These are phyloP conservation scores for Oasisia sp. DNA, from an alignment of 2,888 invertebrate species.

Conservation along the genomic window DNA sequence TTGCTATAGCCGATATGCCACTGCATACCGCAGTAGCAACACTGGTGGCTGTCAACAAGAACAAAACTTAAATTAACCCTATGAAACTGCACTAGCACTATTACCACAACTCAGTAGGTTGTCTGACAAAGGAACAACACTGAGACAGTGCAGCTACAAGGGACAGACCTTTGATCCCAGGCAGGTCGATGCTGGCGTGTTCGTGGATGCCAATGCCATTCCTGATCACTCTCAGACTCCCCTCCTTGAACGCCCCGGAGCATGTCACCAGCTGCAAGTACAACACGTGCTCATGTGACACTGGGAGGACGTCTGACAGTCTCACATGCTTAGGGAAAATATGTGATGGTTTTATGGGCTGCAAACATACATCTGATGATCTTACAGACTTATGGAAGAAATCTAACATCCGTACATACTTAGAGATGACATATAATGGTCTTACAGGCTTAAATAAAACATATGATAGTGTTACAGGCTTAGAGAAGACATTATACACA, in stretches of 20 bases:
- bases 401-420: too few relatives aligned
- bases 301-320: neutral
- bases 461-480: too few relatives aligned
- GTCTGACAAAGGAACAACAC: too few relatives aligned
- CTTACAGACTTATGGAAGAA: too few relatives aligned
- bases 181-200: slow-evolving; percentile 95
- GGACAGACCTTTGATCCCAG: slow-evolving; percentile 84
- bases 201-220: slow-evolving; percentile 99
- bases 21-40: neutral
- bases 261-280: slow-evolving; percentile 85
- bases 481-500: too few relatives aligned
- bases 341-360: neutral
- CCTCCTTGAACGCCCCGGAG: slow-evolving; percentile 96
- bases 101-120: neutral
- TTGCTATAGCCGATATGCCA: too few relatives aligned
- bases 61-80: neutral
- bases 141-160: neutral
- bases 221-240: slow-evolving; percentile 93
- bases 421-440: too few relatives aligned
- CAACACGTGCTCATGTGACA: neutral
- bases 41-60: neutral
- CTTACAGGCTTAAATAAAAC: too few relatives aligned
- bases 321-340: neutral
- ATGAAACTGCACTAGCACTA: neutral
- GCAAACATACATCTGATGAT: too few relatives aligned